Evolutionary conservation across 2,888 invertebrate species (phyloP).

Genomic region (Eilema sororculum): DNA sequence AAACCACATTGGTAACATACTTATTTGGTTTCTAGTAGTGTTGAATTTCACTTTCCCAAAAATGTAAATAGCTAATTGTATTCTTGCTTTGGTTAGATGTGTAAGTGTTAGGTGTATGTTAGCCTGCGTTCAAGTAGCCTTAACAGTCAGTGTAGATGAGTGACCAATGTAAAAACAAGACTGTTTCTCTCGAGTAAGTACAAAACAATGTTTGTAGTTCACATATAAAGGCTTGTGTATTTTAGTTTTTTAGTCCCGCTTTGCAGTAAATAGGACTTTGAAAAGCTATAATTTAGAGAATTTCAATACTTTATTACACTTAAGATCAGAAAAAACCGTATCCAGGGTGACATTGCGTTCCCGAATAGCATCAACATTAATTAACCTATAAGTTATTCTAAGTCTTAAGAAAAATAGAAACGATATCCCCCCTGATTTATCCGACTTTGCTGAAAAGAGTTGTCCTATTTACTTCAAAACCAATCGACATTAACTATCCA

Average conservation of each 20-base stretch:
- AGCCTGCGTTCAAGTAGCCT: slow-evolving; percentile 36
- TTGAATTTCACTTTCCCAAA: slow-evolving; percentile 17
- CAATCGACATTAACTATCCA: not conserved
- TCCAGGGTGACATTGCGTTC: not conserved
- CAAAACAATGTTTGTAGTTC: slow-evolving; percentile 62
- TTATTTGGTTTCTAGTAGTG: slow-evolving; percentile 7
- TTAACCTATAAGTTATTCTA: too few species aligned
- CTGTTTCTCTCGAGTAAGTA: slow-evolving; percentile 81
- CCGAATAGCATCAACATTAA: not conserved
- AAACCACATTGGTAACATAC: not conserved
- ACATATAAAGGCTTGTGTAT: slow-evolving; percentile 27
- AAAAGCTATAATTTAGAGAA: not conserved
- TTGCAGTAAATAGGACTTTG: not conserved
- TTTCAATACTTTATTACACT: too few species aligned
- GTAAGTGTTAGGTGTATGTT: slow-evolving; percentile 33
- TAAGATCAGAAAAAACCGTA: too few species aligned
- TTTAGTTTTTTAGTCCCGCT: slow-evolving; percentile 2
- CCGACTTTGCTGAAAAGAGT: not conserved
- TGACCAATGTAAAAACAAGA: slow-evolving; percentile 83
- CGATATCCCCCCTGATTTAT: not conserved
- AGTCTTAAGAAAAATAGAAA: not conserved
- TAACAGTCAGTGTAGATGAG: slow-evolving; percentile 55
- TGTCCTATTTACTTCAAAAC: not conserved
- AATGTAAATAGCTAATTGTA: slow-evolving; percentile 44
- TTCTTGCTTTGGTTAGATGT: slow-evolving; percentile 44